Conservation (phyloP, 2,888 invertebrate species). For the Dromius quadrimaculatus region DNA sequence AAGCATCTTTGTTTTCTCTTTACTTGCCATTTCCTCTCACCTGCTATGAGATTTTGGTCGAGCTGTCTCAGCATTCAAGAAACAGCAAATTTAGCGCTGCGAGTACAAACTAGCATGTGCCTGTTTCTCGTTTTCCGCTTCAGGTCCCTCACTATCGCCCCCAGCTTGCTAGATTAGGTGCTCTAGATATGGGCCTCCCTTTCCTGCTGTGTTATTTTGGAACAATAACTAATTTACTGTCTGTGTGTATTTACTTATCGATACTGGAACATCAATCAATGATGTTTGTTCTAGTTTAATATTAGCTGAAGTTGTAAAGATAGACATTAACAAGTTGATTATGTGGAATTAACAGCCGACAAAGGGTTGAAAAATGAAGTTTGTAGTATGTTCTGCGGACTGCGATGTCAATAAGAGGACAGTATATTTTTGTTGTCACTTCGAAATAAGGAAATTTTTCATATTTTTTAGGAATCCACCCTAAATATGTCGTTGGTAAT, state of each 20-base stretch:
- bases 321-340: not conserved
- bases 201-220: constrained; percentile 27
- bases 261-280: constrained; percentile 10
- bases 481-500: no score
- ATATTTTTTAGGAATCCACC: no score
- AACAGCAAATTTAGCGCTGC: constrained; percentile 6
- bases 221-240: constrained; percentile 32
- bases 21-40: no score
- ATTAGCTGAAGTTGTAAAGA: constrained; percentile 7
- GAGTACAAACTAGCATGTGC: constrained; percentile 15
- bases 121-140: constrained; percentile 31
- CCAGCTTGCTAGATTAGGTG: constrained; percentile 12
- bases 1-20: no score
- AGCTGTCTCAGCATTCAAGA: no score
- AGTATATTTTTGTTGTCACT: no score
- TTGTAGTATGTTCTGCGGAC: no score
- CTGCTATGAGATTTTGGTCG: no score
- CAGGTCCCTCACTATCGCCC: not conserved
- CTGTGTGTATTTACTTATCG: constrained; percentile 10
- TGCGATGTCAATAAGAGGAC: no score
- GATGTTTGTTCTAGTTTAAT: constrained; percentile 2
- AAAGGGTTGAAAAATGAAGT: no score
- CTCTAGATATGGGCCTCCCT: constrained; percentile 23
- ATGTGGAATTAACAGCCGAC: no score
- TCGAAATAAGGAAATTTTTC: no score